phyloP scores from a whole-genome alignment of 2,888 invertebrate genomes.

The Zele albiditarsus region DNA sequence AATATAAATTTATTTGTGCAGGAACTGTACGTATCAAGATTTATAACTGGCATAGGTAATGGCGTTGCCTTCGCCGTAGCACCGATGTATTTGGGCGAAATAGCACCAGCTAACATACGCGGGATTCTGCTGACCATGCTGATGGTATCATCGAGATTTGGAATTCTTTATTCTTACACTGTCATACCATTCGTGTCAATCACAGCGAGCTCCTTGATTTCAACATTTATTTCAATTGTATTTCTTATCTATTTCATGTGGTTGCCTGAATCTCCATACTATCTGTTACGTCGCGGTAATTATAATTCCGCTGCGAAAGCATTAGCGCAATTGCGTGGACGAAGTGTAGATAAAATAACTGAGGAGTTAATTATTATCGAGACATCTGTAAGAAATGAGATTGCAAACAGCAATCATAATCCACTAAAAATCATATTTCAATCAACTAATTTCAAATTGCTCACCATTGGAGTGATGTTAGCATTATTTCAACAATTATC shows the following conservation, averaged over 20 bases:
- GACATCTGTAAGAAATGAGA: conserved; percentile 46
- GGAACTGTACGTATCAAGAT: conserved; percentile 49
- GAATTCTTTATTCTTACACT: conserved; percentile 37
- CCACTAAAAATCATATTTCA: conserved; percentile 41
- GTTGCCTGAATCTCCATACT: conserved; percentile 54
- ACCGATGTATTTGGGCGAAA: conserved; percentile 41
- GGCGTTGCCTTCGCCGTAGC: conserved; percentile 36
- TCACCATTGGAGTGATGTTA: conserved; percentile 42
- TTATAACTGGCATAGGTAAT: conserved; percentile 41
- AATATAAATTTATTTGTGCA: conserved; percentile 6
- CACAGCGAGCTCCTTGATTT: conserved; percentile 41
- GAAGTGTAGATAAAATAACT: conserved; percentile 34
- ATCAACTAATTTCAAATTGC: conserved; percentile 36
- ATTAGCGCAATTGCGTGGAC: conserved; percentile 46
- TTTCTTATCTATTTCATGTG: conserved; percentile 34
- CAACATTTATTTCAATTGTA: conserved; percentile 35
- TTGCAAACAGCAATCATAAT: conserved; percentile 33
- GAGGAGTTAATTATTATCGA: conserved; percentile 47
- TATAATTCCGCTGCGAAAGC: conserved; percentile 34
- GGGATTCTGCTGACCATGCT: conserved; percentile 46
- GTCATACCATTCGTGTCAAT: conserved; percentile 52
- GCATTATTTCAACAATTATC: conserved; percentile 49
- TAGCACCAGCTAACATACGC: conserved; percentile 47
- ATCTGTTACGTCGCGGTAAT: conserved; percentile 45
- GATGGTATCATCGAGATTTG: conserved; percentile 44